Evolutionary conservation across 2,888 invertebrate species (phyloP).

Genomic region (Tetragonula carbonaria): DNA sequence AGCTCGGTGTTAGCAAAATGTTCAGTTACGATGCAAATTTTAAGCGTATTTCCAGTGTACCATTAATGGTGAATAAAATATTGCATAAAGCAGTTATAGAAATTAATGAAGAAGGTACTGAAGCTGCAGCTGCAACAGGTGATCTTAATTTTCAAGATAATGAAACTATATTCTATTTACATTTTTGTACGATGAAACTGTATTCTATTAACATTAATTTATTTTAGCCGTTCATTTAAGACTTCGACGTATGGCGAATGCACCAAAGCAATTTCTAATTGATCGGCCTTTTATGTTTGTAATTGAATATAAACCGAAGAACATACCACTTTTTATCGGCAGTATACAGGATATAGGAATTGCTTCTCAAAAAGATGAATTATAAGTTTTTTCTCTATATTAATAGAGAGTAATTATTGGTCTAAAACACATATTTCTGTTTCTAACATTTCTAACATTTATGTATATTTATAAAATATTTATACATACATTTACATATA

Average conservation of each 20-base stretch:
- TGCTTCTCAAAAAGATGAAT: conserved; percentile 73
- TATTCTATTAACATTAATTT: background rate
- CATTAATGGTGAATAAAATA: conserved; percentile 83
- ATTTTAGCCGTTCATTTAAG: conserved; percentile 73
- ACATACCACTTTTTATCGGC: conserved; percentile 78
- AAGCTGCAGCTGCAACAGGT: conserved; percentile 86
- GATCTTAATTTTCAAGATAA: conserved; percentile 48
- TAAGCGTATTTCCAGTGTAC: conserved; percentile 79
- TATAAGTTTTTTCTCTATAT: conserved; percentile 68
- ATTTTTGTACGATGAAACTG: conserved; percentile 4
- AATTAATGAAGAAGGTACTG: conserved; percentile 86
- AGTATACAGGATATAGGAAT: conserved; percentile 74
- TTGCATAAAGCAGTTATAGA: conserved; percentile 86
- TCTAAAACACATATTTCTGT: background rate
- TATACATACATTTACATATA: background rate
- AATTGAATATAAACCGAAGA: conserved; percentile 76
- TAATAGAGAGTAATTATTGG: background rate
- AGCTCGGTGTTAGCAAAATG: conserved; percentile 83
- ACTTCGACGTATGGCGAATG: conserved; percentile 67
- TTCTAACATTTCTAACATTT: background rate
- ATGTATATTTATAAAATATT: too few relatives aligned
- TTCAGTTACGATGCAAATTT: conserved; percentile 84
- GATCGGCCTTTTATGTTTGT: conserved; percentile 83
- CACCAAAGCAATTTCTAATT: conserved; percentile 77
- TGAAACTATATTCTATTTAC: background rate